These are phyloP conservation scores for Phorcus lineatus DNA, from an alignment of 2,888 invertebrate species.

Conservation along the genomic window DNA sequence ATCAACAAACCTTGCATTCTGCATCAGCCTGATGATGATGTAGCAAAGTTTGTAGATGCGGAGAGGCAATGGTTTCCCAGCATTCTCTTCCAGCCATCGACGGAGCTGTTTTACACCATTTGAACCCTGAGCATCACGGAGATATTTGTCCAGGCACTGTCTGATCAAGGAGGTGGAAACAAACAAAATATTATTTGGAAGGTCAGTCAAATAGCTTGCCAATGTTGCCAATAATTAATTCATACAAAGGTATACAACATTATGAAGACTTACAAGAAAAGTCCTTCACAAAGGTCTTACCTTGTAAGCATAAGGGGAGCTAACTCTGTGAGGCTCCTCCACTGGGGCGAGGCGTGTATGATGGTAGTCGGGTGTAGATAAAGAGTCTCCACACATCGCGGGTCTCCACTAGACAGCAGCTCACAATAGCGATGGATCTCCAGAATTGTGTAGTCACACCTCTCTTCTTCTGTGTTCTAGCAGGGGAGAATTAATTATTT, in stretches of 20 bases:
- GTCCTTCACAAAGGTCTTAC: slow-evolving; percentile 30
- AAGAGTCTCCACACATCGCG: slow-evolving; percentile 68
- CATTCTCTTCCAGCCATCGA: slow-evolving; percentile 49
- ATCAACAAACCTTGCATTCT: slow-evolving; percentile 66
- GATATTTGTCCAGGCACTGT: slow-evolving; percentile 63
- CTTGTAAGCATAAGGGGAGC: slow-evolving; percentile 33
- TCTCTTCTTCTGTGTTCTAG: slow-evolving; percentile 59
- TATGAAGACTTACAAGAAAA: too few relatives aligned
- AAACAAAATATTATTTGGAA: too few relatives aligned
- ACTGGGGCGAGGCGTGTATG: slow-evolving; percentile 44
- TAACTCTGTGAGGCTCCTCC: slow-evolving; percentile 41
- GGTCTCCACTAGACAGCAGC: slow-evolving; percentile 62
- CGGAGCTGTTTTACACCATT: slow-evolving; percentile 60
- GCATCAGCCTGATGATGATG: slow-evolving; percentile 64
- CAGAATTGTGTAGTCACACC: slow-evolving; percentile 67
- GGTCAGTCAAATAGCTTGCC: too few relatives aligned
- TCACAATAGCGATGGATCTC: slow-evolving; percentile 67
- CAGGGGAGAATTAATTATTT: neutral
- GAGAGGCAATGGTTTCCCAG: slow-evolving; percentile 37
- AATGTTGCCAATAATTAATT: too few relatives aligned
- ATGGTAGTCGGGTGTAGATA: slow-evolving; percentile 56
- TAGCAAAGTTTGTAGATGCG: slow-evolving; percentile 64
- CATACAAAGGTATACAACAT: too few relatives aligned
- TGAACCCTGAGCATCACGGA: slow-evolving; percentile 64
- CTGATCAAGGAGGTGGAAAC: slow-evolving; percentile 39